These are phyloP conservation scores for Chrysopa pallens DNA, from an alignment of 1,140 invertebrate species.

Conservation along the genomic window DNA sequence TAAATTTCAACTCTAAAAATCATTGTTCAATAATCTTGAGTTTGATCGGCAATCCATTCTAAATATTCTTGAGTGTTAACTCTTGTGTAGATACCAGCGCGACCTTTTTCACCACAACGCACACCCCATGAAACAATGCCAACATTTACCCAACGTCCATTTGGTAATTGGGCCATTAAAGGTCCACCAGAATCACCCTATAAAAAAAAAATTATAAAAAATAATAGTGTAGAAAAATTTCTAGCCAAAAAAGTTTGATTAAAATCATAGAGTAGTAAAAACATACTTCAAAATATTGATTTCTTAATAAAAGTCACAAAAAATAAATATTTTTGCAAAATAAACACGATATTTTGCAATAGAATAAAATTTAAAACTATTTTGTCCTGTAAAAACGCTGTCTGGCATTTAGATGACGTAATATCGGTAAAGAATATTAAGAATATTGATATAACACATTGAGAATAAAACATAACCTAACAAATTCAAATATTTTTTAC, in stretches of 20 bases:
- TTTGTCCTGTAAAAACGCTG: no score
- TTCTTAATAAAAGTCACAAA: background rate
- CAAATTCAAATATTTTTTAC: conserved; percentile 4
- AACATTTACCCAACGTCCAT: conserved; percentile 54
- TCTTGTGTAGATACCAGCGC: conserved; percentile 52
- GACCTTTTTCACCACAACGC: conserved; percentile 42
- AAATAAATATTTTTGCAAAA: no score
- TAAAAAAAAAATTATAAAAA: no score
- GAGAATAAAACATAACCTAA: conserved; percentile 3
- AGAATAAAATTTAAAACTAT: conserved; percentile 2
- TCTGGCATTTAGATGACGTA: no score
- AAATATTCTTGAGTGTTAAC: conserved; percentile 26
- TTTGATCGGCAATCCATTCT: no score
- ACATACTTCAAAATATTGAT: background rate
- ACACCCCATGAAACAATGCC: conserved; percentile 70
- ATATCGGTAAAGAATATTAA: no score
- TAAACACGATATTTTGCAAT: conserved; percentile 2
- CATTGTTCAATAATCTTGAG: no score
- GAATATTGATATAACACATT: no score
- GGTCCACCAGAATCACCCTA: conserved; percentile 76
- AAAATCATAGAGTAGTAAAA: background rate
- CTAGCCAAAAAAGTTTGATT: conserved; percentile 1
- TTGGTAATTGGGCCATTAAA: conserved; percentile 44
- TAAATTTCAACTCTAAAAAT: no score
- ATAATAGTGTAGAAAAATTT: no score